Conservation (phyloP, 2,888 invertebrate genomes). For the Antheraea yamamai region DNA sequence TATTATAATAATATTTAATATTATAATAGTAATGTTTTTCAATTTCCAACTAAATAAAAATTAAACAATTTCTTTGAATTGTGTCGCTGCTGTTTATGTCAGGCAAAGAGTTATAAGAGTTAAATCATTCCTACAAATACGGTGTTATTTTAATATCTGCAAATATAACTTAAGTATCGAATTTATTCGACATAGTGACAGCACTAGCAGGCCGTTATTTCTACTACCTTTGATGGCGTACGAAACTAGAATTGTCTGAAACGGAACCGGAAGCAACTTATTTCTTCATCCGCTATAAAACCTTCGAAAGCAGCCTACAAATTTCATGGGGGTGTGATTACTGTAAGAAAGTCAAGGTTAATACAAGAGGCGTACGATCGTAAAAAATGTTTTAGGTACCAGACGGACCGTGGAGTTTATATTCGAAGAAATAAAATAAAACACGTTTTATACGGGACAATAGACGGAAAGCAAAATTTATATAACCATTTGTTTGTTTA, state of each 20-base stretch:
- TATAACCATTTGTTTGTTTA: background rate
- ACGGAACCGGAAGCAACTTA: slow-evolving; percentile 9
- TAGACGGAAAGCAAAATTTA: background rate
- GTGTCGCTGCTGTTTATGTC: background rate
- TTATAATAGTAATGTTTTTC: no score
- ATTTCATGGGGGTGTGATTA: slow-evolving; percentile 1
- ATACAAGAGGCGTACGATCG: background rate
- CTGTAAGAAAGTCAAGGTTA: background rate
- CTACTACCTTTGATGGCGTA: slow-evolving; percentile 10
- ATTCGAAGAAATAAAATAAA: background rate
- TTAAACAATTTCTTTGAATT: no score
- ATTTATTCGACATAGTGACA: background rate
- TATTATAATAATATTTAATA: no score
- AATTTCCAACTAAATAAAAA: no score
- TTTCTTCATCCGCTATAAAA: slow-evolving; percentile 14
- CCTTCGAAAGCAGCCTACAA: slow-evolving; percentile 1
- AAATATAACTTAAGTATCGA: background rate
- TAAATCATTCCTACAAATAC: background rate
- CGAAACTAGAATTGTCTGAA: slow-evolving; percentile 14
- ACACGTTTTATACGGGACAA: background rate
- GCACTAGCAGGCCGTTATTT: background rate
- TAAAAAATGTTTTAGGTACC: background rate
- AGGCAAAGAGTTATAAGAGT: background rate
- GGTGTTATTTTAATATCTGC: background rate
- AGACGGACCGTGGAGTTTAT: background rate